Evolutionary conservation across 2,888 invertebrate genomes (phyloP).

Genomic region (Orthosia gothica): DNA sequence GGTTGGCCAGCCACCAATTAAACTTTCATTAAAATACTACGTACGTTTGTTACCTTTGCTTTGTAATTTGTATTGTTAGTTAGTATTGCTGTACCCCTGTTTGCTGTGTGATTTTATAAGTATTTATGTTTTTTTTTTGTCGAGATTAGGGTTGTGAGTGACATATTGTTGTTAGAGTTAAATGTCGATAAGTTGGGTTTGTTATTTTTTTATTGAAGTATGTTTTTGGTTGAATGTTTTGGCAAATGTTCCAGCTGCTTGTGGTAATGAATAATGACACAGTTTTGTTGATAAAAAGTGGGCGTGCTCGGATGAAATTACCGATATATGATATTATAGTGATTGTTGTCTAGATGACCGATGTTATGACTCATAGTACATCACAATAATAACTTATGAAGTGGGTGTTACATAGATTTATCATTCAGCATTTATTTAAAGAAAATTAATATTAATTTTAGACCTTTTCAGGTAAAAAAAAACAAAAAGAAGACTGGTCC

Average conservation of each 20-base stretch:
- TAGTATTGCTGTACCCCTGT: conserved; percentile 33
- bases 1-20: conserved; percentile 68
- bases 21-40: conserved; percentile 73
- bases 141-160: conserved; percentile 19
- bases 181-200: background rate
- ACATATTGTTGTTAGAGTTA: conserved; percentile 20
- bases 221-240: background rate
- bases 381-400: no score
- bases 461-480: no score
- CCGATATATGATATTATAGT: background rate
- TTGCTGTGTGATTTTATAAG: conserved; percentile 33
- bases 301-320: conserved; percentile 21
- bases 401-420: no score
- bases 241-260: background rate
- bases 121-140: conserved; percentile 1
- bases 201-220: background rate
- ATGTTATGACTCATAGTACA: background rate
- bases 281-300: background rate
- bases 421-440: no score
- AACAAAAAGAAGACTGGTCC: no score
- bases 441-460: no score
- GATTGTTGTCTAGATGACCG: background rate
- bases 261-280: background rate
- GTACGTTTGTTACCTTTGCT: conserved; percentile 56
- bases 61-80: conserved; percentile 59